A percentile compares a stretch with the other conserved stretches of the same genome.
Conservation (phyloP, 2,888 invertebrate species). For the Arrhopalites spinosus region DNA sequence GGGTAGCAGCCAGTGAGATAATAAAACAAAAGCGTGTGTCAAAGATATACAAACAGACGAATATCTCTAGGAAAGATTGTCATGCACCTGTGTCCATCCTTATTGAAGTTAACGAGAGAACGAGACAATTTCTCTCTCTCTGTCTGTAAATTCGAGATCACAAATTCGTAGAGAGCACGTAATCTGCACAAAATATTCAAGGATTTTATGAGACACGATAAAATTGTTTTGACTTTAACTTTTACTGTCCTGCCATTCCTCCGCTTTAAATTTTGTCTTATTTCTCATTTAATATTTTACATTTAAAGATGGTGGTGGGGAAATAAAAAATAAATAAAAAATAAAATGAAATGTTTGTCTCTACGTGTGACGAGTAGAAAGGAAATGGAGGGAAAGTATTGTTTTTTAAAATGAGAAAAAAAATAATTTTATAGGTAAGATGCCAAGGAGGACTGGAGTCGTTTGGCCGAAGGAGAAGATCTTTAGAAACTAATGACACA, state of each 20-base stretch:
- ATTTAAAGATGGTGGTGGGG: too few species aligned
- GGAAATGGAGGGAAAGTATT: neutral
- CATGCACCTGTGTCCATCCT: slow-evolving; percentile 27
- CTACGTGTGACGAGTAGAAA: neutral
- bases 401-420: too few species aligned
- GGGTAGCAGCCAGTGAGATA: neutral
- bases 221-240: too few species aligned
- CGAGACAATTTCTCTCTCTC: neutral
- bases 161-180: neutral
- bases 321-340: too few species aligned
- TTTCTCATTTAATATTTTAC: too few species aligned
- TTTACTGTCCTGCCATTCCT: too few species aligned
- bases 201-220: slow-evolving; percentile 23
- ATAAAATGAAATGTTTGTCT: too few species aligned
- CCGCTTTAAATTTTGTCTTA: too few species aligned
- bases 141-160: neutral
- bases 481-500: slow-evolving; percentile 51
- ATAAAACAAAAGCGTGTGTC: neutral
- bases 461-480: slow-evolving; percentile 58
- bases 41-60: neutral
- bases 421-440: slow-evolving; percentile 56
- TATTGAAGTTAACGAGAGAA: slow-evolving; percentile 24
- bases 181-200: slow-evolving; percentile 24
- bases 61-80: neutral
- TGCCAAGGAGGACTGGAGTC: slow-evolving; percentile 59